A percentile compares a stretch with the other conserved stretches of the same genome.
Evolutionary conservation across 1,140 invertebrate genomes (phyloP).

Genomic region (Rhyacophila brunnea): DNA sequence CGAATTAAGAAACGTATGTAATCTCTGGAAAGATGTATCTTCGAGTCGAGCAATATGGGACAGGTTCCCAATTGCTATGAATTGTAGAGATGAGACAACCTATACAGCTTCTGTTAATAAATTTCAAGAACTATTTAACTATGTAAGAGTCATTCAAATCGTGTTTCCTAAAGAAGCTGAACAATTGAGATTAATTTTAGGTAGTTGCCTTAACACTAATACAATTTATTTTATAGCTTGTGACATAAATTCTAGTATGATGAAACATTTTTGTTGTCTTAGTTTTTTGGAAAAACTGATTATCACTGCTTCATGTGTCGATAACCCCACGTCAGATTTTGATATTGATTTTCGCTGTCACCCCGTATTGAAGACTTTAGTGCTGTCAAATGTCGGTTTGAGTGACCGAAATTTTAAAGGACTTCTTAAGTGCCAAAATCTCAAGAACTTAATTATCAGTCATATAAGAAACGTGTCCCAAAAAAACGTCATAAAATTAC

Average conservation of each 20-base stretch:
- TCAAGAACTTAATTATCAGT: slow-evolving; percentile 46
- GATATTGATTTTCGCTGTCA: slow-evolving; percentile 42
- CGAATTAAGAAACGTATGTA: slow-evolving; percentile 42
- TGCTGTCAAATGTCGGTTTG: slow-evolving; percentile 49
- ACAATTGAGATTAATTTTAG: too few species aligned
- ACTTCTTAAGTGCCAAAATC: slow-evolving; percentile 42
- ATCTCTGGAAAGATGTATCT: slow-evolving; percentile 43
- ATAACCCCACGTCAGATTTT: neutral
- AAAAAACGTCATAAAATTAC: slow-evolving; percentile 43
- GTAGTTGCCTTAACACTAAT: neutral
- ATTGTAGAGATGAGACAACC: slow-evolving; percentile 35
- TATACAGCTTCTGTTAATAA: neutral
- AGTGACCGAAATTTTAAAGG: slow-evolving; percentile 41
- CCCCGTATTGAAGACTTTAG: slow-evolving; percentile 42
- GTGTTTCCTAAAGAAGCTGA: too few species aligned
- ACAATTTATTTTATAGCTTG: slow-evolving; percentile 8
- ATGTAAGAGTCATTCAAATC: slow-evolving; percentile 16
- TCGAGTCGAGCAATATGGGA: slow-evolving; percentile 44
- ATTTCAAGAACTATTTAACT: neutral
- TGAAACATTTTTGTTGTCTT: neutral
- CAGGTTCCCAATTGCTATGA: slow-evolving; percentile 41
- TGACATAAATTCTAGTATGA: neutral
- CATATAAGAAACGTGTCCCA: slow-evolving; percentile 45
- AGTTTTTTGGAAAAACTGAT: neutral
- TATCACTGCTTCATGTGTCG: slow-evolving; percentile 3